Evolutionary conservation across 2,888 invertebrate species (phyloP).

Genomic region (Poecilus cupreus): DNA sequence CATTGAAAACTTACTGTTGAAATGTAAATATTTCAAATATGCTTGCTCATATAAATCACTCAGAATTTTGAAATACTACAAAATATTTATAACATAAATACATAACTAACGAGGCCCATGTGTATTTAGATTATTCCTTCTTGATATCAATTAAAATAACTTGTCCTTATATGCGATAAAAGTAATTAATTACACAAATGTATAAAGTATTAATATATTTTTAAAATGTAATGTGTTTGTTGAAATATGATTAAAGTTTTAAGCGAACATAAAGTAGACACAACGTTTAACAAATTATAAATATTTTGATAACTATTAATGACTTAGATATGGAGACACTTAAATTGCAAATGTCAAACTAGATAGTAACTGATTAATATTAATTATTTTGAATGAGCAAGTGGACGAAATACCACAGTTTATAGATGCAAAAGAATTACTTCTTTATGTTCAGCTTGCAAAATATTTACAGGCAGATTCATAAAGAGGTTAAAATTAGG

Average conservation of each 20-base stretch:
- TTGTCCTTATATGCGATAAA: slow-evolving; percentile 28
- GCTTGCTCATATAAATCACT: slow-evolving; percentile 5
- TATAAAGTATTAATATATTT: slow-evolving; percentile 27
- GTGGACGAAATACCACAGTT: not conserved
- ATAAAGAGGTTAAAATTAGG: no score
- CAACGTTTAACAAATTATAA: not conserved
- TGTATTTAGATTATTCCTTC: slow-evolving; percentile 1
- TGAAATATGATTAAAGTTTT: slow-evolving; percentile 27
- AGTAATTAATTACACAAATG: slow-evolving; percentile 37
- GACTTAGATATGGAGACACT: slow-evolving; percentile 15
- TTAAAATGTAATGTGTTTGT: slow-evolving; percentile 13
- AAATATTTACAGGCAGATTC: no score
- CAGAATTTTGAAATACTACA: slow-evolving; percentile 30
- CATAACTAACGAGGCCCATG: not conserved
- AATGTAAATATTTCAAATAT: slow-evolving; percentile 17
- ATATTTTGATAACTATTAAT: slow-evolving; percentile 33
- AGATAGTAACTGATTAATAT: not conserved
- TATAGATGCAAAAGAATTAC: not conserved
- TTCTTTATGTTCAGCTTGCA: no score
- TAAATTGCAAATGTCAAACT: not conserved
- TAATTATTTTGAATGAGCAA: not conserved
- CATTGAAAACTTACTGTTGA: slow-evolving; percentile 22
- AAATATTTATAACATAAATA: slow-evolving; percentile 44
- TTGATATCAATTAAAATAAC: slow-evolving; percentile 46
- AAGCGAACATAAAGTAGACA: slow-evolving; percentile 7